Evolutionary conservation across 2,797 vertebrate species (phyloP), one percentile per base, ranked within the genome.

Genomic region (Siniperca undulata): DNA sequence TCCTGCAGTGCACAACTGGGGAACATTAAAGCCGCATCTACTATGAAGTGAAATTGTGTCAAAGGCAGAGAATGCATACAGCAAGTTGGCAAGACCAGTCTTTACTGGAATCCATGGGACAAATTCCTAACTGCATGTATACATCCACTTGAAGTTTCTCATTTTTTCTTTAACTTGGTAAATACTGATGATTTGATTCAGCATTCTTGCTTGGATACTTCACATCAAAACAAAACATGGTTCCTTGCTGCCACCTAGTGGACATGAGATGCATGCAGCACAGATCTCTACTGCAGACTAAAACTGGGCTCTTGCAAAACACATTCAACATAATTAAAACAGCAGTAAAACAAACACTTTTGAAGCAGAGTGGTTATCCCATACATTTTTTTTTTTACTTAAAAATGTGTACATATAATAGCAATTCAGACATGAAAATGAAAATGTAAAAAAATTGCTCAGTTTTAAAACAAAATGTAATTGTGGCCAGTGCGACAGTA

Each of bases 181-280:
- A 72, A 69, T n/a, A 59, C 24, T 12, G 44, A 59, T 55, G 13
- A 19, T 84, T 66, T 77, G 3, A 65, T 44, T 65, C 20, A 40
- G 11, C 24, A 4, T 58, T 66, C 19, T 64, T 59, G 38, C 19
- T 53, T 44, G 2, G 38, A 65, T 34, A 27, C 2, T 0, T 59
- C 30, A 24, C 0, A 3, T 3, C 0, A 16, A 74, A 4, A 60
- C 1, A 20, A 7, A 66, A 56, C 22, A 50, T 22, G 53, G 73
- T n/a, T 65, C 64, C 34, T 50, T 88, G 64, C 85, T 94, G 89
- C 91, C 93, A 87, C 80, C 93, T 86, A 83, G 88, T 91, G 94
- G 81, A 65, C 27, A 76, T 7, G 1, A 66, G 12, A 9, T 30
- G 44, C 34, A 70, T 19, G 2, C 22, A 80, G 58, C 16, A 4